phyloP scores from a whole-genome alignment of 2,113 vertebrate species.

The Thermophis baileyi region DNA sequence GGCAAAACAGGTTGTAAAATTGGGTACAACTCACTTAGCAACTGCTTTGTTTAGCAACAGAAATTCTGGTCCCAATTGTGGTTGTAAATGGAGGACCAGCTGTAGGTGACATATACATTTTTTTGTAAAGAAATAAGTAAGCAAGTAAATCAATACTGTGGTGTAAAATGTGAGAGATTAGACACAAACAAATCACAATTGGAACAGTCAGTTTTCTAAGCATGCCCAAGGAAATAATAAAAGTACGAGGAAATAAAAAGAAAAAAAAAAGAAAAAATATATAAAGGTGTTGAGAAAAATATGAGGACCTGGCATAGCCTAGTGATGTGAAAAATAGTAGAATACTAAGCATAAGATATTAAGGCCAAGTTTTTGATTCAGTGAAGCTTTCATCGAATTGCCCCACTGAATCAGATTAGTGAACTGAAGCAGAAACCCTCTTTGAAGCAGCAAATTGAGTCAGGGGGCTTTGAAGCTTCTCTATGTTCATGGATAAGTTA shows the following conservation, averaged over 20 bases:
- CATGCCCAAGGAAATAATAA: constrained; percentile 37
- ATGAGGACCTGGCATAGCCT: background rate
- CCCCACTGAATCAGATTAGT: background rate
- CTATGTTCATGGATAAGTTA: background rate
- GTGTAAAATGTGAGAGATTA: constrained; percentile 39
- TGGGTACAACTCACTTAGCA: background rate
- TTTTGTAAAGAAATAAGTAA: background rate
- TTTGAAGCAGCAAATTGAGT: background rate
- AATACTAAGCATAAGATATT: background rate
- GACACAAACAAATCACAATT: constrained; percentile 55
- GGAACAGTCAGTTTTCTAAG: constrained; percentile 47
- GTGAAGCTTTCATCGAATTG: background rate
- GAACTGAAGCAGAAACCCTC: background rate
- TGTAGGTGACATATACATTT: background rate
- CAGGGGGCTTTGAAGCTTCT: background rate
- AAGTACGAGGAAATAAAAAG: constrained; percentile 29
- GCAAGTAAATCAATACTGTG: constrained; percentile 30
- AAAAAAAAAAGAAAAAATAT: no score
- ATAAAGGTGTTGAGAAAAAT: constrained; percentile 1
- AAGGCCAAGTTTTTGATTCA: background rate
- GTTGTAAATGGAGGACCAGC: background rate
- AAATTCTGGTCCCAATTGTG: background rate
- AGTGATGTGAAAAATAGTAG: constrained; percentile 8
- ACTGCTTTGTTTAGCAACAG: background rate
- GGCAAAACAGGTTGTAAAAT: background rate